Evolutionary conservation across 1,140 invertebrate genomes (phyloP).

Genomic region (Pseudomyrmex flavicornis): DNA sequence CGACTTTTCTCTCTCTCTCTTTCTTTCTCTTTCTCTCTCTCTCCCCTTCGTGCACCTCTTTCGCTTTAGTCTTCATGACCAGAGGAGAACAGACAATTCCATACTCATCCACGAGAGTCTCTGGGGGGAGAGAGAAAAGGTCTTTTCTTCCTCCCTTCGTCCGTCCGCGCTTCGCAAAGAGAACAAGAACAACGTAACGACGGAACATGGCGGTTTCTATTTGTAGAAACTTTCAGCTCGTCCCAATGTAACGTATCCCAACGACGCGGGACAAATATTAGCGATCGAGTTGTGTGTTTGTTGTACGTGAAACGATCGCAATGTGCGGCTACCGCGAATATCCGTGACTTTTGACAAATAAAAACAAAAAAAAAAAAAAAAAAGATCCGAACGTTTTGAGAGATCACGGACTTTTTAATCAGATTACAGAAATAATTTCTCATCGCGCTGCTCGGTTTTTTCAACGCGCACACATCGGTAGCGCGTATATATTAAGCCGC

Average conservation of each 20-base stretch:
- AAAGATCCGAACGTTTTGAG: no score
- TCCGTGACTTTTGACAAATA: not conserved
- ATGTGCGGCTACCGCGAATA: not conserved
- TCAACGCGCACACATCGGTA: not conserved
- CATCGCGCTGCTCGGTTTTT: not conserved
- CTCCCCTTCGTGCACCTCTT: constrained; percentile 8
- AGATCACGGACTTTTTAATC: not conserved
- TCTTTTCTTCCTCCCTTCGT: constrained; percentile 41
- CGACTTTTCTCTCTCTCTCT: constrained; percentile 45
- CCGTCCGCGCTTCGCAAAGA: not conserved
- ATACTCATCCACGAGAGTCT: constrained; percentile 65
- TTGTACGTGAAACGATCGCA: not conserved
- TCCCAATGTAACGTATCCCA: constrained; percentile 60
- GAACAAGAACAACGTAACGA: constrained; percentile 48
- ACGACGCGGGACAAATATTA: constrained; percentile 46
- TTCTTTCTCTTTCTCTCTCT: not conserved
- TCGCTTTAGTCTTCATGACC: constrained; percentile 28
- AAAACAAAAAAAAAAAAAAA: no score
- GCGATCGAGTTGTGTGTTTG: constrained; percentile 39
- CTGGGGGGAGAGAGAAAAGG: constrained; percentile 55
- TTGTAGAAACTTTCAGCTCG: constrained; percentile 56
- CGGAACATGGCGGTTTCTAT: constrained; percentile 61
- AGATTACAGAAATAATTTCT: constrained; percentile 2
- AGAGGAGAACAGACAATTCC: constrained; percentile 64
- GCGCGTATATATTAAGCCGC: constrained; percentile 17